Conservation (phyloP, 2,797 vertebrate species). For the Acanthis flammea region DNA sequence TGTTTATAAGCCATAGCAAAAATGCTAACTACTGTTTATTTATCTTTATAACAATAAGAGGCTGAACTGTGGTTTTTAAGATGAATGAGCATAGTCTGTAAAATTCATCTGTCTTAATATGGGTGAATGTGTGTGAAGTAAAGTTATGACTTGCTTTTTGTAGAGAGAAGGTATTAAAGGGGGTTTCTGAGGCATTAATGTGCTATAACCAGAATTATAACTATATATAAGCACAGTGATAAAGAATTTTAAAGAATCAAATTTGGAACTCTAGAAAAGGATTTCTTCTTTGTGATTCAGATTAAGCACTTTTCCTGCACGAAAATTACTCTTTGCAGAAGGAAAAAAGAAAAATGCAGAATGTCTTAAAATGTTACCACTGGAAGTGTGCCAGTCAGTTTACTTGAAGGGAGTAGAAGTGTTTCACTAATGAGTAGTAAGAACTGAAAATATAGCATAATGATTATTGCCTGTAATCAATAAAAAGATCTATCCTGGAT, state of each 20-base stretch:
- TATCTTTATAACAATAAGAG: neutral
- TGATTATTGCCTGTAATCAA: neutral
- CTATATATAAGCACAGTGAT: neutral
- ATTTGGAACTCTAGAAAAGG: neutral
- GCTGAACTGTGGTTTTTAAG: neutral
- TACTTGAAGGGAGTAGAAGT: neutral
- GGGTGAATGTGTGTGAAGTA: neutral
- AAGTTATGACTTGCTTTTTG: neutral
- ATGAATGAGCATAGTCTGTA: neutral
- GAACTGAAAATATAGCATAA: neutral
- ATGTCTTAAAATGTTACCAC: neutral
- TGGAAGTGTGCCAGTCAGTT: neutral
- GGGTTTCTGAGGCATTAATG: neutral
- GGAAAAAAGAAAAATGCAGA: neutral
- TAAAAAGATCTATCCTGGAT: neutral
- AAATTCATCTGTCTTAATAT: neutral
- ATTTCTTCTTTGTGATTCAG: neutral
- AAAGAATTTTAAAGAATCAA: neutral
- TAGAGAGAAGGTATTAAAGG: neutral
- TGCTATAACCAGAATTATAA: neutral
- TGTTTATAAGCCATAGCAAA: neutral
- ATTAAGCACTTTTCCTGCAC: neutral
- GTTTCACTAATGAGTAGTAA: neutral
- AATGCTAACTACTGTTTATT: neutral
- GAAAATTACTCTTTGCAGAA: neutral